A percentile compares a stretch with the other conserved stretches of the same genome.
These are phyloP conservation scores for Buceros bicornis DNA, from an alignment of 2,797 vertebrate species.

Conservation along the genomic window DNA sequence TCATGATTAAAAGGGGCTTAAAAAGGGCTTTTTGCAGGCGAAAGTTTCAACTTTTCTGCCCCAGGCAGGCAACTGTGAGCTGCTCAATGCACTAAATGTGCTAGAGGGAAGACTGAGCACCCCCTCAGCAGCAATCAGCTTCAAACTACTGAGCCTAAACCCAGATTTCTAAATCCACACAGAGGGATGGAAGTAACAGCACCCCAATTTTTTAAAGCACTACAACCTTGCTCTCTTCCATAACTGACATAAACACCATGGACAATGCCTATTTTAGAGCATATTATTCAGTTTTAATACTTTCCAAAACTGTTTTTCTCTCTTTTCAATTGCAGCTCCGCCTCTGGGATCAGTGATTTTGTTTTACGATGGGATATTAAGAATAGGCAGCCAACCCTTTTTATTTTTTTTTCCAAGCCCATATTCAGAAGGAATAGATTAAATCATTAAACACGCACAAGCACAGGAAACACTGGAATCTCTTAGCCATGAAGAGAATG, in stretches of 20 bases:
- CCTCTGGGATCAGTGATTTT: conserved; percentile 43
- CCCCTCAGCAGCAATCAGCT: background rate
- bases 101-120: background rate
- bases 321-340: conserved; percentile 21
- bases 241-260: background rate
- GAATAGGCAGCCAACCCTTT: background rate
- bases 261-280: background rate
- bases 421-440: conserved; percentile 38
- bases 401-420: background rate
- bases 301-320: background rate
- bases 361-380: conserved; percentile 36
- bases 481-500: conserved; percentile 52
- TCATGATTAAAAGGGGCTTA: background rate
- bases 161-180: background rate
- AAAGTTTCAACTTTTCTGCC: background rate
- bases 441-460: conserved; percentile 58
- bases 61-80: background rate
- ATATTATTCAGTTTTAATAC: background rate
- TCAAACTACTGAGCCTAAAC: background rate
- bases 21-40: background rate
- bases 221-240: background rate
- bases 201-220: background rate
- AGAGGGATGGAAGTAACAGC: background rate
- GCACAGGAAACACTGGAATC: conserved; percentile 60
- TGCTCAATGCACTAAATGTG: background rate